Evolutionary conservation across 37 sponge, comb jelly and placozoan species (phyloP), one percentile per base, ranked within the genome.

Genomic region (Lycopodina hypogea): DNA sequence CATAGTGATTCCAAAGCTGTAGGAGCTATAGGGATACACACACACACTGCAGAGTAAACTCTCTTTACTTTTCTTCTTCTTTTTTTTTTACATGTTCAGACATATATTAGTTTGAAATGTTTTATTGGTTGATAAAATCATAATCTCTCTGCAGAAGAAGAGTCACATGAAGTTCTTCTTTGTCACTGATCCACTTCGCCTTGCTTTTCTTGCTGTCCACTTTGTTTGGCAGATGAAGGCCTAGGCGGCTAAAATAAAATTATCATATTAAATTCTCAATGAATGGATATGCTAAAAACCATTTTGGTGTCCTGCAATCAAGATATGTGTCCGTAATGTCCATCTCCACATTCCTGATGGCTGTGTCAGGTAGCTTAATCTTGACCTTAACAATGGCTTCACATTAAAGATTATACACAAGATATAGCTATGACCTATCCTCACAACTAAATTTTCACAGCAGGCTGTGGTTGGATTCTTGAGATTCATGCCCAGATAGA

Each of bases 401-500:
- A 42, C 50, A 42, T 1, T 34, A 62, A 62, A 62, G 8, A 7
- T 23, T 18, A 52, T 52, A 53, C 17, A 67, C 62, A 2, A 76
- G 11, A 40, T 29, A n/a, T 51, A 30, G 23, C 34, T 51, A 12
- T 50, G 55, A 69, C 12, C 3, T 72, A 12, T 12, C 17, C 90
- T 66, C 68, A 96, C 93, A 55, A 96, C 75, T 32, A 90, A 11
- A 57, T 87, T 75, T 82, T 93, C 94, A 82, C 97, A 96, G 15
- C 82, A 83, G 18, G 97, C 88, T 62, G 97, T 90, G 33, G 86
- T 57, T 18, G 92, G 92, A 23, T 78, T 88, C 77, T 93, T 93
- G 38, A 42, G 56, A 23, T 89, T 84, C 97, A 96, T 90, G n/a
- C 94, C 94, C 21, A 96, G 81, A 68, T 80, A 96, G 52, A 96